Base-by-base conservation (phyloP, 2,797 vertebrate genomes). In the Gobio occitaniae region DNA sequence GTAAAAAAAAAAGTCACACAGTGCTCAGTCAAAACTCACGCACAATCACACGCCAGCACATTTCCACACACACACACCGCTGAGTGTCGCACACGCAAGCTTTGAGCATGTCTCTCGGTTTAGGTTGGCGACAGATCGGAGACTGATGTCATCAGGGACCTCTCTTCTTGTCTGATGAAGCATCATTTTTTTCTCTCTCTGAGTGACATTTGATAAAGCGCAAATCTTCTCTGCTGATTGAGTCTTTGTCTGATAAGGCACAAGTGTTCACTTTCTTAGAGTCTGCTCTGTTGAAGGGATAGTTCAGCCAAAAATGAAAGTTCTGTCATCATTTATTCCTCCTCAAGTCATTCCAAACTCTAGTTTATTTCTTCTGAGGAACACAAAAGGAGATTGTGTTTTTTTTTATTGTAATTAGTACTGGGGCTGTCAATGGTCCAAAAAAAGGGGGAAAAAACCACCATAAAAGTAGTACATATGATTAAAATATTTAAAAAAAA, bases 21-120 rank as follows among this genome's bases (percentile, higher is more conserved):
- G 71, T 54, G 65, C 80, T 82, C 79, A 82, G 68, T 69, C 70
- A 70, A 71, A 89, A 87, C 21, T 88, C 76, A 84, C 71, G 41
- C 68, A 78, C 74, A 85, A 25, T 78, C 74, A 86, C 86, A 81
- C 78, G 38, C 29, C 61, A 72, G 78, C 76, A 68, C 80, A 61
- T 63, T 54, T 69, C 4, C 76, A 47, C 76, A 83, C 66, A 79
- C 70, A 69, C 77, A 80, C 70, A 78, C 44, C 65, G 7, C 29
- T 12, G 29, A 21, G 21, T 44, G 59, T 54, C 41, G 8, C 69
- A 80, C 25, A 47, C 29, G 59, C 59, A 21, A 1, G 3, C 71
- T 70, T 84, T 68, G 76, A 80, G 61, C 80, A 63, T 11, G 32
- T 71, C 74, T 76, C 19, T 50, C n/a, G 48, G 80, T 56, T 66